A percentile compares a stretch with the other conserved stretches of the same genome.
Evolutionary conservation across 2,113 vertebrate species (phyloP).

Genomic region (Oncorhynchus kisutch): DNA sequence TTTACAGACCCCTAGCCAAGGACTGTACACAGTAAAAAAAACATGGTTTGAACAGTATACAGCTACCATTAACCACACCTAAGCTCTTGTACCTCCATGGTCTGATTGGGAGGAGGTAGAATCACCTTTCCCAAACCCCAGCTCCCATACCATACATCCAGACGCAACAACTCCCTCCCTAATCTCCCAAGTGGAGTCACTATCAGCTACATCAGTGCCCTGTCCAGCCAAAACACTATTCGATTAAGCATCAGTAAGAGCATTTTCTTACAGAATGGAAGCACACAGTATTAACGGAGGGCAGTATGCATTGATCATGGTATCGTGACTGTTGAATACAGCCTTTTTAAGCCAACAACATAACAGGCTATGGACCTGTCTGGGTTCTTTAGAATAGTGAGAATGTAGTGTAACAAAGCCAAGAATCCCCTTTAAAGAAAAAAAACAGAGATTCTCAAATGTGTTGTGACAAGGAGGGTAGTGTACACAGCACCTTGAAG

Average conservation of each 20-base stretch:
- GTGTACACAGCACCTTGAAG: constrained; percentile 68
- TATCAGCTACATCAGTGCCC: neutral
- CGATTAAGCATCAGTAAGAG: neutral
- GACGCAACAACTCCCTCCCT: neutral
- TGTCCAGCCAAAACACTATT: neutral
- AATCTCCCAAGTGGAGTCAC: neutral
- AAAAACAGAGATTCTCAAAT: neutral
- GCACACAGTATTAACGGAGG: neutral
- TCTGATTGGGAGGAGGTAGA: neutral
- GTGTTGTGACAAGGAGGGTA: neutral
- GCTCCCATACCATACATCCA: neutral
- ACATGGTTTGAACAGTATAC: no score
- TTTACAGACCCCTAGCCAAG: no score
- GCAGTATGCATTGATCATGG: no score
- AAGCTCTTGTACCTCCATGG: neutral
- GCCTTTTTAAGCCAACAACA: neutral
- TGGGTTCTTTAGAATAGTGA: neutral
- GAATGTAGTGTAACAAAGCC: neutral
- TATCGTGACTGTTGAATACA: no score
- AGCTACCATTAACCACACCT: no score
- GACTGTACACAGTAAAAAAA: no score
- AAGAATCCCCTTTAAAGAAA: neutral
- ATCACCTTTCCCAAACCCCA: neutral
- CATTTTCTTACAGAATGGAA: neutral
- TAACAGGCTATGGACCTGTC: neutral